Percentiles rank a stretch among this genome's conserved stretches.
phyloP scores from a whole-genome alignment of 2,888 invertebrate species.

The Aphelenchoides bicaudatus region DNA sequence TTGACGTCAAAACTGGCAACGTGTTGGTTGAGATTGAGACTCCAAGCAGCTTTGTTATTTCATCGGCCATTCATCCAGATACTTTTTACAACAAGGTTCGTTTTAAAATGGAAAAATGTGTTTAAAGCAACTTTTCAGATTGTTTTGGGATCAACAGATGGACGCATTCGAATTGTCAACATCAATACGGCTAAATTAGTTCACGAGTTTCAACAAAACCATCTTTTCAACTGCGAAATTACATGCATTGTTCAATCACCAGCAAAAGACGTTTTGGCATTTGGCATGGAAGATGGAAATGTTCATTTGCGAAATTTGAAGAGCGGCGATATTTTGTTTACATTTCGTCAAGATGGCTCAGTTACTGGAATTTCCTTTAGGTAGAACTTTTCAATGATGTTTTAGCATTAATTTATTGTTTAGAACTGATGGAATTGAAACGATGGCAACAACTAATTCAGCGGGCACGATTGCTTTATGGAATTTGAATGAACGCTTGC shows the following conservation, averaged over 20 bases:
- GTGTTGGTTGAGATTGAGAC: slow-evolving; percentile 41
- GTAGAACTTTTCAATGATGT: neutral
- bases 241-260: slow-evolving; percentile 80
- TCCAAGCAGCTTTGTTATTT: slow-evolving; percentile 70
- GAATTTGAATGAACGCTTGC: slow-evolving; percentile 72
- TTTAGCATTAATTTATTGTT: slow-evolving; percentile 22
- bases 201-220: slow-evolving; percentile 67
- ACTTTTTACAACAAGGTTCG: slow-evolving; percentile 89
- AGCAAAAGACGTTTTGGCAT: slow-evolving; percentile 83
- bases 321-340: slow-evolving; percentile 76
- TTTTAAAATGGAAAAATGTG: neutral
- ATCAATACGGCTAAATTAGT: slow-evolving; percentile 49
- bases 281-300: slow-evolving; percentile 78
- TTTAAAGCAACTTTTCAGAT: slow-evolving; percentile 42
- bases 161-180: slow-evolving; percentile 49
- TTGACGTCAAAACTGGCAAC: slow-evolving; percentile 36
- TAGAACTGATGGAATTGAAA: slow-evolving; percentile 51
- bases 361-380: slow-evolving; percentile 49
- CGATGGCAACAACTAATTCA: slow-evolving; percentile 47
- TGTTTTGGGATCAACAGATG: slow-evolving; percentile 43
- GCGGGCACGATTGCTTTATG: slow-evolving; percentile 84
- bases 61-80: slow-evolving; percentile 81
- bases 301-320: slow-evolving; percentile 83
- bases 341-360: slow-evolving; percentile 80
- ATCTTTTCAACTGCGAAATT: slow-evolving; percentile 28